Conservation (phyloP, 2,113 vertebrate species). For the Aptenodytes patagonicus region DNA sequence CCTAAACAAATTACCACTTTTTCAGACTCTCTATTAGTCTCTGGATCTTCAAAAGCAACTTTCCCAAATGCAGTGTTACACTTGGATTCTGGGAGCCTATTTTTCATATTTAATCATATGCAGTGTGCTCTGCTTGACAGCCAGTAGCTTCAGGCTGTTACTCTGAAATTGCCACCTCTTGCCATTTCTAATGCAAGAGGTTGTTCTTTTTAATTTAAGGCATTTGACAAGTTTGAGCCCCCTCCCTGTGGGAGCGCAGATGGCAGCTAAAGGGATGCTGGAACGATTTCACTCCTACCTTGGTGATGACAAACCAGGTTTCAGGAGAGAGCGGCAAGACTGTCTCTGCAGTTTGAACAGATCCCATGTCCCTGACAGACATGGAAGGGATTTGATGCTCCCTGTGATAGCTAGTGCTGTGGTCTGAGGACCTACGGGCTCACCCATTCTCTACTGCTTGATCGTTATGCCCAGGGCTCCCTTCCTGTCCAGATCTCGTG, state of each 20-base stretch:
- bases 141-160: not conserved
- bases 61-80: not conserved
- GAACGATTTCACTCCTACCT: not conserved
- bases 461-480: not conserved
- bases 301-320: not conserved
- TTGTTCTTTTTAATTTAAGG: not conserved
- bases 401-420: not conserved
- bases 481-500: not conserved
- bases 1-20: not conserved
- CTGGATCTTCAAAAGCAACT: not conserved
- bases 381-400: not conserved
- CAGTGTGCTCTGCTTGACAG: not conserved
- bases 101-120: not conserved
- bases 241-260: not conserved
- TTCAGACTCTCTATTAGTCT: not conserved
- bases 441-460: not conserved
- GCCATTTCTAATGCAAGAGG: not conserved
- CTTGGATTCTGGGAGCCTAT: not conserved
- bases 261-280: conserved; percentile 47
- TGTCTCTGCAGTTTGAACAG: not conserved
- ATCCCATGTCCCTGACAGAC: not conserved
- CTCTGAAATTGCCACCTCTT: not conserved
- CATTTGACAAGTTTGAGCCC: conserved; percentile 33
- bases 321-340: not conserved
- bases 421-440: not conserved